A percentile compares a stretch with the other conserved stretches of the same genome.
Evolutionary conservation across 1,140 invertebrate species (phyloP).

Genomic region (Procambarus virginalis): DNA sequence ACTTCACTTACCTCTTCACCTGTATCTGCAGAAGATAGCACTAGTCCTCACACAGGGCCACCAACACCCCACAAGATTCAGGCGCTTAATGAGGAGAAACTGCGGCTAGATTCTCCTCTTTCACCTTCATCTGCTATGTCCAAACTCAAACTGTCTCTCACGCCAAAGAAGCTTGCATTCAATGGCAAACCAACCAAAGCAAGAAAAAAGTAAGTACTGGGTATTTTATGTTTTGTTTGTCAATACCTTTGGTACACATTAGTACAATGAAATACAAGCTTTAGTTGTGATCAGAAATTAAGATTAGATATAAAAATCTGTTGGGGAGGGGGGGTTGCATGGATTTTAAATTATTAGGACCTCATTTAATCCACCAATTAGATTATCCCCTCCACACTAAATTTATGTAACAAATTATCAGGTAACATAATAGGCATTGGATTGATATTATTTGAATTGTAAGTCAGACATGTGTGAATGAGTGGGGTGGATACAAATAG

Average conservation of each 20-base stretch:
- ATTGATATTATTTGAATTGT: too few species aligned
- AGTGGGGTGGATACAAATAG: too few species aligned
- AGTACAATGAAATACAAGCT: neutral
- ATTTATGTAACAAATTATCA: too few species aligned
- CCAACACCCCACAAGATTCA: conserved; percentile 71
- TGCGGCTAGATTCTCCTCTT: conserved; percentile 66
- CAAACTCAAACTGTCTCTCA: conserved; percentile 62
- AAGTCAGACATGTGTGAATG: too few species aligned
- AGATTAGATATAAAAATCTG: neutral
- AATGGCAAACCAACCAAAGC: conserved; percentile 59
- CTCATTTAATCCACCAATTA: neutral
- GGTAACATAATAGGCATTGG: too few species aligned
- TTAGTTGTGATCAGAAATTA: neutral
- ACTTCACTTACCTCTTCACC: conserved; percentile 36
- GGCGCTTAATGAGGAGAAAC: conserved; percentile 68
- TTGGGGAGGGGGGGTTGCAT: neutral
- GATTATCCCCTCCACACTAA: neutral
- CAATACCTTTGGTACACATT: neutral
- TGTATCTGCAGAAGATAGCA: conserved; percentile 40
- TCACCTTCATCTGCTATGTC: conserved; percentile 55
- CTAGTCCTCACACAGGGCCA: conserved; percentile 63
- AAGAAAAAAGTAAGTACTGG: conserved; percentile 52
- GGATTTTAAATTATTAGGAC: neutral
- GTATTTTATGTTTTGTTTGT: neutral
- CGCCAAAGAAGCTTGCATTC: conserved; percentile 58